Conservation (phyloP, 2,797 vertebrate species). For the Lagocephalus sceleratus region DNA sequence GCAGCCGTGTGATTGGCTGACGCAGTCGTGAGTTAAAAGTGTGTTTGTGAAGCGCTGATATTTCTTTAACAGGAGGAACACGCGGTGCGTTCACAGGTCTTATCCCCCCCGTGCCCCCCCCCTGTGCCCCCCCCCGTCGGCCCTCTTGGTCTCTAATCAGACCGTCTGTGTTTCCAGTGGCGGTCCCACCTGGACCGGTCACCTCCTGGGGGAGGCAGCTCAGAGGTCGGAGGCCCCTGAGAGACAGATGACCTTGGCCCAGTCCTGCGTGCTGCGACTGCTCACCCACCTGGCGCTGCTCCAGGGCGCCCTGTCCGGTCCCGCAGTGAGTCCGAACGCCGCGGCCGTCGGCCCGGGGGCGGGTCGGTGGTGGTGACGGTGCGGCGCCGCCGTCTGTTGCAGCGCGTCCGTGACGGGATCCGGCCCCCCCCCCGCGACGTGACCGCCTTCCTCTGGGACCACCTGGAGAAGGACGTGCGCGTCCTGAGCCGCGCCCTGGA, state of each 20-base stretch:
- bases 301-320: slow-evolving; percentile 62
- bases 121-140: too few species aligned
- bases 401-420: slow-evolving; percentile 67
- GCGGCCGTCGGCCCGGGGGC: too few species aligned
- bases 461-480: slow-evolving; percentile 69
- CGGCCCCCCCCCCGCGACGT: slow-evolving; percentile 35
- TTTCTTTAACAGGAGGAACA: too few species aligned
- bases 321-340: too few species aligned
- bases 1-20: too few species aligned
- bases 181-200: slow-evolving; percentile 60
- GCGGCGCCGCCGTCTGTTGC: too few species aligned
- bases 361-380: too few species aligned
- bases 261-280: slow-evolving; percentile 67
- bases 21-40: too few species aligned
- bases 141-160: too few species aligned
- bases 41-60: too few species aligned
- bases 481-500: slow-evolving; percentile 58
- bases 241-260: slow-evolving; percentile 46
- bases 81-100: too few species aligned
- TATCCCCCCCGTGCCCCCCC: too few species aligned
- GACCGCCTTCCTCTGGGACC: slow-evolving; percentile 64
- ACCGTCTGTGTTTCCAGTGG: neutral
- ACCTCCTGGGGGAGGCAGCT: slow-evolving; percentile 58
- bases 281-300: slow-evolving; percentile 72
- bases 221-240: slow-evolving; percentile 68